A percentile compares a stretch with the other conserved stretches of the same genome.
These are phyloP conservation scores for Bucorvus abyssinicus DNA, from an alignment of 2,797 vertebrate species.

Conservation along the genomic window DNA sequence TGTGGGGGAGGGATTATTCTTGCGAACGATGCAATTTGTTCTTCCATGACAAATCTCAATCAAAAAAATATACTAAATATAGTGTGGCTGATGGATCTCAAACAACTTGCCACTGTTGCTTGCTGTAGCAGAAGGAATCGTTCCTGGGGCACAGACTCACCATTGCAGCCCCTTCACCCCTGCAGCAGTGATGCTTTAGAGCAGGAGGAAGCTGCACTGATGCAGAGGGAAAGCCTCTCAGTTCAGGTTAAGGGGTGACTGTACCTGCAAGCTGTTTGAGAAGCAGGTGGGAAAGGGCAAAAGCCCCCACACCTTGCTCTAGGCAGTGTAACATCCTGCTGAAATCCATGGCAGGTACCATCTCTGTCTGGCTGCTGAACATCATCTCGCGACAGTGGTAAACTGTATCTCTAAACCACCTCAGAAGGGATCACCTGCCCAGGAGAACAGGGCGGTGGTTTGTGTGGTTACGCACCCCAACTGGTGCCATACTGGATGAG, in stretches of 20 bases:
- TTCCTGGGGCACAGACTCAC: background rate
- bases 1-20: background rate
- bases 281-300: background rate
- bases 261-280: background rate
- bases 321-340: background rate
- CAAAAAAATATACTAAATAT: background rate
- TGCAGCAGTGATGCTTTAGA: rapidly evolving
- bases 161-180: background rate
- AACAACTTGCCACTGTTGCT: background rate
- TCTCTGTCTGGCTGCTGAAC: background rate
- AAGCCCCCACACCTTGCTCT: background rate
- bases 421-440: background rate
- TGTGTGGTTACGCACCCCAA: background rate
- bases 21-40: background rate
- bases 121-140: background rate
- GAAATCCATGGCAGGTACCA: background rate
- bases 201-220: background rate
- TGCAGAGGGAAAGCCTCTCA: background rate
- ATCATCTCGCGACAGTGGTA: background rate
- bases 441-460: background rate
- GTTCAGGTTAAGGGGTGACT: background rate
- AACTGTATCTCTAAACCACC: background rate
- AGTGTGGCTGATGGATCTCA: background rate
- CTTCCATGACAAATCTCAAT: constrained; percentile 16
- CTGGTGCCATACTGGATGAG: background rate